Percentiles rank a stretch among this genome's conserved stretches.
Conservation (phyloP, 2,888 invertebrate genomes). For the Nomada goodeniana region DNA sequence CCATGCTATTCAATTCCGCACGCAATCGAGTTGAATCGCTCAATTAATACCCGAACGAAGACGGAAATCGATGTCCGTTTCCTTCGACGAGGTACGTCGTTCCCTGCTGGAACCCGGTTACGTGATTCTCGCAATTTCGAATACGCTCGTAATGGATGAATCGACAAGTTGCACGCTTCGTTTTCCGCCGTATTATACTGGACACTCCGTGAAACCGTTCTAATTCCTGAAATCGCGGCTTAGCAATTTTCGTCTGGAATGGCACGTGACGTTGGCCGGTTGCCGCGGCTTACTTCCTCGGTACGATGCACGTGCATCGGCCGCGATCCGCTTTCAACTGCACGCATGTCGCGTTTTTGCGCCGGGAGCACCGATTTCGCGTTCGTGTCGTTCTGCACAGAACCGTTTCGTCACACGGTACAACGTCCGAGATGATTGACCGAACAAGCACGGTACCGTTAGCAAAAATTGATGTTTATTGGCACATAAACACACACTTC, state of each 20-base stretch:
- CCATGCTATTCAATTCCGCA: background rate
- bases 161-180: slow-evolving; percentile 19
- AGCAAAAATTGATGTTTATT: slow-evolving; percentile 74
- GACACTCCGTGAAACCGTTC: slow-evolving; percentile 19
- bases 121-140: background rate
- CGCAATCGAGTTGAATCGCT: background rate
- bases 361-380: slow-evolving; percentile 59
- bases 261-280: slow-evolving; percentile 41
- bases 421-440: slow-evolving; percentile 73
- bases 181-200: slow-evolving; percentile 20
- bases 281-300: slow-evolving; percentile 38
- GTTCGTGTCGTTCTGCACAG: slow-evolving; percentile 40
- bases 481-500: too few species aligned
- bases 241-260: slow-evolving; percentile 37
- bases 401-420: slow-evolving; percentile 73
- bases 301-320: slow-evolving; percentile 52
- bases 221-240: slow-evolving; percentile 40
- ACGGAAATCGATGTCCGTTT: background rate
- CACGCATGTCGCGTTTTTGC: slow-evolving; percentile 52
- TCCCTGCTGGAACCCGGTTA: background rate
- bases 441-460: slow-evolving; percentile 74
- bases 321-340: slow-evolving; percentile 56
- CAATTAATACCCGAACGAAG: background rate
- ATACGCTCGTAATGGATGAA: slow-evolving; percentile 11
- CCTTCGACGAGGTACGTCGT: slow-evolving; percentile 5